phyloP scores from a whole-genome alignment of 1,140 invertebrate genomes.

The Bombus breviceps region DNA sequence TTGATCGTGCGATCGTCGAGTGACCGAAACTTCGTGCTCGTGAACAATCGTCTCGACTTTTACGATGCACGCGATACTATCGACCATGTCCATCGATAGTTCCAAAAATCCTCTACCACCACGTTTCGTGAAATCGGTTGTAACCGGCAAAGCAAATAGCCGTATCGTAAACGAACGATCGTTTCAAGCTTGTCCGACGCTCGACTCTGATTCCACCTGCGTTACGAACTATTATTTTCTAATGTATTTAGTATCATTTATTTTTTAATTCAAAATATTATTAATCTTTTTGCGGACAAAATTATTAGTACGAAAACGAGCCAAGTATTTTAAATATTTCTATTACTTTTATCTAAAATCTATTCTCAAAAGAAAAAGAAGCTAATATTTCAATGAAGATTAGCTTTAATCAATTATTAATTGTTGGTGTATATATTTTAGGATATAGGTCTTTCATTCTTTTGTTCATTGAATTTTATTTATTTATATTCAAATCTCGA shows the following conservation, averaged over 20 bases:
- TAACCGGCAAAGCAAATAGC: neutral
- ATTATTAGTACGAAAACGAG: too few species aligned
- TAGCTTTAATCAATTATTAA: too few species aligned
- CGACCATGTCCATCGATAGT: neutral
- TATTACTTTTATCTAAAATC: too few species aligned
- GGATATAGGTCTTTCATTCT: too few species aligned
- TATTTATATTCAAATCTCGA: too few species aligned
- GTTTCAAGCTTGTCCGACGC: neutral
- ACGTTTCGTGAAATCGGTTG: neutral
- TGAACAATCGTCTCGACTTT: slow-evolving; percentile 4
- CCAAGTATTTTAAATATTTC: too few species aligned
- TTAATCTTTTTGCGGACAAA: neutral
- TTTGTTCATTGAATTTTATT: too few species aligned
- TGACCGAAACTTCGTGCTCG: neutral
- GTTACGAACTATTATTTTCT: neutral
- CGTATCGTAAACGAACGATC: neutral
- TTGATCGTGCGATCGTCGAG: neutral
- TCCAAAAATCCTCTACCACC: neutral
- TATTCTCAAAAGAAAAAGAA: too few species aligned
- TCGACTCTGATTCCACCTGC: neutral
- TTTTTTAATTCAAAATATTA: neutral
- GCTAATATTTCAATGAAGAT: too few species aligned
- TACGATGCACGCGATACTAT: neutral
- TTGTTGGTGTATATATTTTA: too few species aligned
- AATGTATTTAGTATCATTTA: too few species aligned